Conservation (phyloP, 2,888 invertebrate genomes). For the Dolichomitus sp. region DNA sequence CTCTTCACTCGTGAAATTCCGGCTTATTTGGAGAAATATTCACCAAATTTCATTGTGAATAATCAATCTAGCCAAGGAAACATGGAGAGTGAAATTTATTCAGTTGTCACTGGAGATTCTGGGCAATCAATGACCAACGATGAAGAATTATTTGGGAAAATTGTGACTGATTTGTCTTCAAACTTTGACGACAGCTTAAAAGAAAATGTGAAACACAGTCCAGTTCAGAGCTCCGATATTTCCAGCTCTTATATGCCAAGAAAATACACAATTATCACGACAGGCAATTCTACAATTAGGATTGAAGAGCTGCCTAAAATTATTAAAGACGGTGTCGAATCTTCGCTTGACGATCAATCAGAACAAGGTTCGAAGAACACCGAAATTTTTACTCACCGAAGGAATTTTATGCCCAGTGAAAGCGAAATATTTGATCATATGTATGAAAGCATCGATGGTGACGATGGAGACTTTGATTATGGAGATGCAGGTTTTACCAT, state of each 20-base stretch:
- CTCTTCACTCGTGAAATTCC: conserved; percentile 62
- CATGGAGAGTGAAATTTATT: conserved; percentile 6
- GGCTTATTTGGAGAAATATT: conserved; percentile 34
- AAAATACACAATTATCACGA: conserved; percentile 62
- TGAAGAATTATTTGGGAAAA: conserved; percentile 35
- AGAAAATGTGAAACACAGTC: background rate
- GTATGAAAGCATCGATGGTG: conserved; percentile 66
- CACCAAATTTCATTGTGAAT: background rate
- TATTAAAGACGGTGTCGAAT: conserved; percentile 13
- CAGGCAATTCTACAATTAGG: conserved; percentile 60
- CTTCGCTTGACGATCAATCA: conserved; percentile 31
- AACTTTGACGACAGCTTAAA: background rate
- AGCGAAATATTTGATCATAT: conserved; percentile 69
- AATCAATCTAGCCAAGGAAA: conserved; percentile 2
- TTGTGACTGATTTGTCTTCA: conserved; percentile 4
- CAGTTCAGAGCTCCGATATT: background rate
- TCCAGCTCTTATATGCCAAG: conserved; percentile 23
- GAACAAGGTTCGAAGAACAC: conserved; percentile 22
- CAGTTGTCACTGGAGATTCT: background rate
- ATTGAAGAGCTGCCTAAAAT: conserved; percentile 53
- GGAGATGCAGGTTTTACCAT: conserved; percentile 36
- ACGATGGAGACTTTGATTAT: conserved; percentile 68
- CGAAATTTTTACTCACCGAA: background rate
- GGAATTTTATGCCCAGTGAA: background rate
- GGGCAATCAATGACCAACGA: background rate